These are phyloP conservation scores for Meloidogyne floridensis DNA, from an alignment of 1,140 invertebrate genomes.

Conservation along the genomic window DNA sequence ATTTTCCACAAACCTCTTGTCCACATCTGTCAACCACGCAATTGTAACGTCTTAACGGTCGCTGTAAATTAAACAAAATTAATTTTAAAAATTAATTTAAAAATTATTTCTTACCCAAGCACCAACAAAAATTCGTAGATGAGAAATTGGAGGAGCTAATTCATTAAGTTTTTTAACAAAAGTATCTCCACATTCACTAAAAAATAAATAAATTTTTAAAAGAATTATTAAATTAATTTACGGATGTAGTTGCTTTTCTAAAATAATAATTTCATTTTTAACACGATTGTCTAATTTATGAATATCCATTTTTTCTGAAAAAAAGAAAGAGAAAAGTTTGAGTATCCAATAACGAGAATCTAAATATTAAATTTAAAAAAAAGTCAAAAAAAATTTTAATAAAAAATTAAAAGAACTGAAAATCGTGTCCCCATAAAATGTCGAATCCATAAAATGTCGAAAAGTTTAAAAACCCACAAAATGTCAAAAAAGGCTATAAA, in stretches of 20 bases:
- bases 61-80: neutral
- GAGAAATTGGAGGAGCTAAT: neutral
- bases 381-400: too few relatives aligned
- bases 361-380: too few relatives aligned
- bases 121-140: neutral
- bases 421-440: too few relatives aligned
- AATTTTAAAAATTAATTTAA: neutral
- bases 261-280: neutral
- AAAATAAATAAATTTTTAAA: neutral
- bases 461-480: too few relatives aligned
- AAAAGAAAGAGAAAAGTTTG: neutral
- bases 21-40: neutral
- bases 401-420: too few relatives aligned
- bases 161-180: neutral
- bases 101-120: neutral
- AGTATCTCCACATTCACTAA: neutral
- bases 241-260: neutral
- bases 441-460: too few relatives aligned
- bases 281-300: conserved; percentile 6
- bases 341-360: too few relatives aligned
- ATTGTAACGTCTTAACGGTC: neutral
- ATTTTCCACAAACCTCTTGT: neutral
- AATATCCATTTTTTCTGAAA: neutral
- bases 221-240: neutral
- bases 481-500: too few relatives aligned